phyloP scores from a whole-genome alignment of 1,140 invertebrate genomes.

The Drosophila fuyamai region DNA sequence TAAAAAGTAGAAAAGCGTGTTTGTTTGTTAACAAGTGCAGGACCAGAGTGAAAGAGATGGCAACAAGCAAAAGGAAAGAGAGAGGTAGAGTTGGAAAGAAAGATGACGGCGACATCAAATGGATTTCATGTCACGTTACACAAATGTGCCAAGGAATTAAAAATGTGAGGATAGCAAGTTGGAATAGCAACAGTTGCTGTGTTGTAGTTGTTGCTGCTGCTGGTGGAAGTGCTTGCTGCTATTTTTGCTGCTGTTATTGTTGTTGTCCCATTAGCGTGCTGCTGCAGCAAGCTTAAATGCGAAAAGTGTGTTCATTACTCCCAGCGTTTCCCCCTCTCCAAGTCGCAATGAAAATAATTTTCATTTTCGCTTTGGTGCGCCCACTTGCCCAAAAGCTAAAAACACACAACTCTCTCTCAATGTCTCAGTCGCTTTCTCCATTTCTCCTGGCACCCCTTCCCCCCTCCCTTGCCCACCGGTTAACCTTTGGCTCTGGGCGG shows the following conservation, averaged over 20 bases:
- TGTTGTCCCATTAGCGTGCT: conserved; percentile 76
- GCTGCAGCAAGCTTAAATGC: conserved; percentile 74
- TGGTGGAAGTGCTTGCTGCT: conserved; percentile 24
- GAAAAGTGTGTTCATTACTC: conserved; percentile 82
- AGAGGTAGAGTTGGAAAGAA: conserved; percentile 11
- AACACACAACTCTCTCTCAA: conserved; percentile 22
- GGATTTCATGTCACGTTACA: conserved; percentile 82
- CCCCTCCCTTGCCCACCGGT: conserved; percentile 16
- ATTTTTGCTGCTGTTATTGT: conserved; percentile 26
- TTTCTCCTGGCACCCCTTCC: conserved; percentile 9
- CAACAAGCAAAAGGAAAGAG: background rate
- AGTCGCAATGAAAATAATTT: conserved; percentile 78
- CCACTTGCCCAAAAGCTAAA: conserved; percentile 78
- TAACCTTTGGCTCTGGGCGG: conserved; percentile 61
- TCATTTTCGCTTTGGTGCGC: conserved; percentile 77
- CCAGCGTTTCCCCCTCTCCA: background rate
- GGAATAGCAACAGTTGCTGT: conserved; percentile 68
- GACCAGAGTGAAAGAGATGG: conserved; percentile 26
- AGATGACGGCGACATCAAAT: conserved; percentile 73
- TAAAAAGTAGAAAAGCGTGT: conserved; percentile 83
- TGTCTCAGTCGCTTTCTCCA: conserved; percentile 23
- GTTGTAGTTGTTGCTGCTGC: conserved; percentile 50
- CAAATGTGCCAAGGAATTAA: conserved; percentile 82
- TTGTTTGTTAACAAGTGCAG: conserved; percentile 81
- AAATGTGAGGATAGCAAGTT: conserved; percentile 71